A percentile compares a stretch with the other conserved stretches of the same genome.
These are phyloP conservation scores for Motacilla alba DNA, from an alignment of 2,113 vertebrate genomes.

Conservation along the genomic window DNA sequence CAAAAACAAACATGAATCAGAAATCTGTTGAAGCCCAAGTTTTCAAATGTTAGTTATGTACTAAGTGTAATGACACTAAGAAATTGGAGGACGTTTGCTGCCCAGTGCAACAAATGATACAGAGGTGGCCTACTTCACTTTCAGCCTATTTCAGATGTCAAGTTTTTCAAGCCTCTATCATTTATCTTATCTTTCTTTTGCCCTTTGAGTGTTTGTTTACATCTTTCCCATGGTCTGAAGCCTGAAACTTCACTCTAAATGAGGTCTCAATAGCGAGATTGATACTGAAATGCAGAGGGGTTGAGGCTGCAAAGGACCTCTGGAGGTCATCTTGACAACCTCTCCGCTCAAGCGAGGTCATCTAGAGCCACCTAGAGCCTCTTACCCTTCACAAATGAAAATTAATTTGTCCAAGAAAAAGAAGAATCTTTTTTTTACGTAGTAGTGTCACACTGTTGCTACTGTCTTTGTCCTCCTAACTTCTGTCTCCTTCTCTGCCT, in stretches of 20 bases:
- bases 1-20: background rate
- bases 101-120: background rate
- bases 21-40: background rate
- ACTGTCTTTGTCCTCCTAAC: background rate
- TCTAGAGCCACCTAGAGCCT: background rate
- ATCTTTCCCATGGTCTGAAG: background rate
- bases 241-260: background rate
- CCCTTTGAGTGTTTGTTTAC: background rate
- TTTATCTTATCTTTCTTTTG: background rate
- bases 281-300: background rate
- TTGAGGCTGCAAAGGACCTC: background rate
- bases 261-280: background rate
- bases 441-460: background rate
- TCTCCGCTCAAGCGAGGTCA: background rate
- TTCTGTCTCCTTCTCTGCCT: background rate
- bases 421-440: background rate
- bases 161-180: background rate
- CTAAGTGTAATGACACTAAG: background rate
- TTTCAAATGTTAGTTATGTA: background rate
- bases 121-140: background rate
- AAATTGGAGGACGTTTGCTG: background rate
- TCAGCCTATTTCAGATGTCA: background rate
- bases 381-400: background rate
- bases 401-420: background rate
- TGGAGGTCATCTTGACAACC: background rate